phyloP scores from a whole-genome alignment of 1,140 invertebrate species.

The Lepidurus arcticus region DNA sequence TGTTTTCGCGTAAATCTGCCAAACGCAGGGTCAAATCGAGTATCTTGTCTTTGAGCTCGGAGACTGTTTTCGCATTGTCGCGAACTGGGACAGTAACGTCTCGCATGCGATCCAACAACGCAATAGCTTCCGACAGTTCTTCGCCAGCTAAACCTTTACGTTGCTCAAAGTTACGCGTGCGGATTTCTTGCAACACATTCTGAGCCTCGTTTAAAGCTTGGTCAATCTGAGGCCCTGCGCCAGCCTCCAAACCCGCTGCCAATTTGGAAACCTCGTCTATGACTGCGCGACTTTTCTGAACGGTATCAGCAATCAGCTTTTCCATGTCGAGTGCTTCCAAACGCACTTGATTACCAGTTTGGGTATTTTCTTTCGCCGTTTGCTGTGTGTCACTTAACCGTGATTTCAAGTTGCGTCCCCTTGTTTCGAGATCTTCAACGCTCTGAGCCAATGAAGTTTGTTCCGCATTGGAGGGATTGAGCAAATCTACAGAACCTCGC shows the following conservation, averaged over 20 bases:
- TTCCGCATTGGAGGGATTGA: slow-evolving; percentile 61
- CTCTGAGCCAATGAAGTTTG: slow-evolving; percentile 54
- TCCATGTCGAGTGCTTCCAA: slow-evolving; percentile 43
- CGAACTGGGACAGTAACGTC: slow-evolving; percentile 61
- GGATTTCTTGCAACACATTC: slow-evolving; percentile 60
- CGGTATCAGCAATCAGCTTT: slow-evolving; percentile 42
- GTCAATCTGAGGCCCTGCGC: slow-evolving; percentile 66
- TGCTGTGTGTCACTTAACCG: slow-evolving; percentile 47
- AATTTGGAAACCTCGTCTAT: slow-evolving; percentile 61
- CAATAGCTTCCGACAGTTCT: slow-evolving; percentile 55
- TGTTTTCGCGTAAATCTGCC: slow-evolving; percentile 64
- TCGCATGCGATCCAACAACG: slow-evolving; percentile 60
- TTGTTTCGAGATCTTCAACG: slow-evolving; percentile 55
- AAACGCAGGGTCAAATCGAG: slow-evolving; percentile 59
- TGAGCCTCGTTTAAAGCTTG: slow-evolving; percentile 66
- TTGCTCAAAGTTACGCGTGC: slow-evolving; percentile 51
- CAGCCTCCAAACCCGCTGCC: slow-evolving; percentile 58
- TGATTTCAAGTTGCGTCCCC: slow-evolving; percentile 49
- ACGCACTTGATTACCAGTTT: slow-evolving; percentile 38
- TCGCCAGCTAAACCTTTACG: slow-evolving; percentile 49
- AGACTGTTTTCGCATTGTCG: slow-evolving; percentile 52
- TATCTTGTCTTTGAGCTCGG: slow-evolving; percentile 53
- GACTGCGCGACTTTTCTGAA: slow-evolving; percentile 44
- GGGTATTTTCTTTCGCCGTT: slow-evolving; percentile 40
- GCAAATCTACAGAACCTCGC: slow-evolving; percentile 55